A percentile compares a stretch with the other conserved stretches of the same genome.
Evolutionary conservation across 2,888 invertebrate species (phyloP).

Genomic region (Watsonalla binaria): DNA sequence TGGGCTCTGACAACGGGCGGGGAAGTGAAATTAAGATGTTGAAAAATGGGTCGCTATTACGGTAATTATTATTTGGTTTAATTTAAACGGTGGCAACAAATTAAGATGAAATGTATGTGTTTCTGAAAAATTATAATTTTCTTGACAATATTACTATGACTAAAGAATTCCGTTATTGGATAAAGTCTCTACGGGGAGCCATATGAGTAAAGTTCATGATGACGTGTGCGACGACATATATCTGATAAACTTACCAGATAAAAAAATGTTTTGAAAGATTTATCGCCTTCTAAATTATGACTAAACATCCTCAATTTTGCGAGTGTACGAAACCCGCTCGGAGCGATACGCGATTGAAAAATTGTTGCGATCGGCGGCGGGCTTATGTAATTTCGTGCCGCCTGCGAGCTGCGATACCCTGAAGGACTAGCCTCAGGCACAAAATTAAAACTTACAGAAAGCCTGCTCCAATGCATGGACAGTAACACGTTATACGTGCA

Average conservation of each 20-base stretch:
- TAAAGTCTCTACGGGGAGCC: too few relatives aligned
- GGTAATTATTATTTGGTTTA: constrained; percentile 68
- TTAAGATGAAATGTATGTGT: constrained; percentile 26
- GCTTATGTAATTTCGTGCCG: constrained; percentile 62
- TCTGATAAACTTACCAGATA: constrained; percentile 7
- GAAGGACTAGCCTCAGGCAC: constrained; percentile 26
- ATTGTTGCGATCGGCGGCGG: constrained; percentile 48
- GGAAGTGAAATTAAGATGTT: constrained; percentile 53
- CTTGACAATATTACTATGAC: too few relatives aligned
- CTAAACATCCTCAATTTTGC: constrained; percentile 56
- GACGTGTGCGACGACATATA: too few relatives aligned
- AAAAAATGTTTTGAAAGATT: constrained; percentile 20
- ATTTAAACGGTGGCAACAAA: constrained; percentile 44
- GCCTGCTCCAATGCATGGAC: too few relatives aligned
- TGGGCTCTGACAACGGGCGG: constrained; percentile 36
- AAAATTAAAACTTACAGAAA: too few relatives aligned
- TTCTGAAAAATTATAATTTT: constrained; percentile 28
- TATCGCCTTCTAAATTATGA: constrained; percentile 47
- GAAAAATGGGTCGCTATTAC: constrained; percentile 66
- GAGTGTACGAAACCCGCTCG: constrained; percentile 43
- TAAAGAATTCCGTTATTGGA: not conserved
- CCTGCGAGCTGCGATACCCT: constrained; percentile 34
- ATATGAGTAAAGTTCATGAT: too few relatives aligned
- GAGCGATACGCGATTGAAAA: constrained; percentile 68
- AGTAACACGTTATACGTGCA: too few relatives aligned